These are phyloP conservation scores for Colaptes auratus DNA, from an alignment of 2,113 vertebrate genomes.

Conservation along the genomic window DNA sequence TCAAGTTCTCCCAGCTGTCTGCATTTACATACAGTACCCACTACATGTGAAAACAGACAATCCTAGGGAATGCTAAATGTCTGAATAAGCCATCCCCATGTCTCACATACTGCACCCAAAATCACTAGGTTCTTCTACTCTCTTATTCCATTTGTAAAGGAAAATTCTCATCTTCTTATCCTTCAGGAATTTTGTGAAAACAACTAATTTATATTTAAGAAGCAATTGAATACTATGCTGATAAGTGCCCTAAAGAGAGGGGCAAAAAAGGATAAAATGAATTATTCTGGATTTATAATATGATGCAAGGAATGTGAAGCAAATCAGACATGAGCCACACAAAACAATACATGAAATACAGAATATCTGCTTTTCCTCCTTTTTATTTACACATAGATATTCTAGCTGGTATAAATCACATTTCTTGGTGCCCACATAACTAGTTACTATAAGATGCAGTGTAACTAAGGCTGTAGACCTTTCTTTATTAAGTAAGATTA, in stretches of 20 bases:
- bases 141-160: background rate
- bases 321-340: background rate
- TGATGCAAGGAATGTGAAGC: background rate
- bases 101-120: background rate
- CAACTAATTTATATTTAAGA: background rate
- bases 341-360: background rate
- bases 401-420: background rate
- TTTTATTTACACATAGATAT: background rate
- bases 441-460: background rate
- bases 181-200: background rate
- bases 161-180: background rate
- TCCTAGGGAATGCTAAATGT: background rate
- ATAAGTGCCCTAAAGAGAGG: background rate
- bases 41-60: background rate
- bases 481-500: background rate
- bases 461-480: background rate
- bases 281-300: background rate
- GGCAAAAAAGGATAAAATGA: background rate
- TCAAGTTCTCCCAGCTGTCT: background rate
- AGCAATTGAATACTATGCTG: background rate
- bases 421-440: too few relatives aligned
- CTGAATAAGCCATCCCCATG: background rate
- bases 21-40: background rate
- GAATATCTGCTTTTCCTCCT: background rate
- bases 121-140: background rate